These are phyloP conservation scores for Microtus pennsylvanicus DNA, from an alignment of 2,113 vertebrate genomes.

Conservation along the genomic window DNA sequence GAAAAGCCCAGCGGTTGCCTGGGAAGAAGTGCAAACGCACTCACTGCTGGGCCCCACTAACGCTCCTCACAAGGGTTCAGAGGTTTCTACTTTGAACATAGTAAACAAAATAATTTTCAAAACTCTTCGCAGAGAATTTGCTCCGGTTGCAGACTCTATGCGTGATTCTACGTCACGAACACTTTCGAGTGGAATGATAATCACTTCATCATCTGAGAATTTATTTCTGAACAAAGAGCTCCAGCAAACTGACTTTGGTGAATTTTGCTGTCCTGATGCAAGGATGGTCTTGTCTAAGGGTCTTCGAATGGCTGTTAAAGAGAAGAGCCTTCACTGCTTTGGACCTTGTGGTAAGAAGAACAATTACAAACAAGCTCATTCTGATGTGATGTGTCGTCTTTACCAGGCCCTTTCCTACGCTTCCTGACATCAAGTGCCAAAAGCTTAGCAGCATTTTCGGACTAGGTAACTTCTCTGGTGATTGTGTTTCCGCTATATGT, in stretches of 20 bases:
- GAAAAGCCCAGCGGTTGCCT: slow-evolving; percentile 74
- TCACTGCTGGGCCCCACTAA: slow-evolving; percentile 49
- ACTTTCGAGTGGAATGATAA: slow-evolving; percentile 45
- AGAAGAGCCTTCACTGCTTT: slow-evolving; percentile 10
- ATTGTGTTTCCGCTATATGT: background rate
- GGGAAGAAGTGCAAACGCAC: slow-evolving; percentile 67
- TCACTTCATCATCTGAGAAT: slow-evolving; percentile 50
- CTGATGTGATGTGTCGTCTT: background rate
- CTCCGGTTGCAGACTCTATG: slow-evolving; percentile 49
- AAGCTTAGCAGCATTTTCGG: slow-evolving; percentile 56
- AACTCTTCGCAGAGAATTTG: slow-evolving; percentile 21
- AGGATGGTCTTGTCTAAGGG: slow-evolving; percentile 18
- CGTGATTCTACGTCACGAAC: slow-evolving; percentile 41
- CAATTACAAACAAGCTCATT: background rate
- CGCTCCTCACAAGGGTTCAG: slow-evolving; percentile 63
- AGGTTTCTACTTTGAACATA: slow-evolving; percentile 61
- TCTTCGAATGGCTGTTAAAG: slow-evolving; percentile 69
- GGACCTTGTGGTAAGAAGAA: slow-evolving; percentile 66
- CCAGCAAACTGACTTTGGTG: slow-evolving; percentile 29
- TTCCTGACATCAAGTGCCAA: slow-evolving; percentile 68
- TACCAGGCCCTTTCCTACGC: slow-evolving; percentile 51
- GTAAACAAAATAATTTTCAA: slow-evolving; percentile 51
- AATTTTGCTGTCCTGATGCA: slow-evolving; percentile 40
- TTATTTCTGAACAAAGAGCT: slow-evolving; percentile 47
- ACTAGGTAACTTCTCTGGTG: slow-evolving; percentile 37